Evolutionary conservation across 2,888 invertebrate species (phyloP), one percentile per base, ranked within the genome.

Genomic region (Malachius bipustulatus): DNA sequence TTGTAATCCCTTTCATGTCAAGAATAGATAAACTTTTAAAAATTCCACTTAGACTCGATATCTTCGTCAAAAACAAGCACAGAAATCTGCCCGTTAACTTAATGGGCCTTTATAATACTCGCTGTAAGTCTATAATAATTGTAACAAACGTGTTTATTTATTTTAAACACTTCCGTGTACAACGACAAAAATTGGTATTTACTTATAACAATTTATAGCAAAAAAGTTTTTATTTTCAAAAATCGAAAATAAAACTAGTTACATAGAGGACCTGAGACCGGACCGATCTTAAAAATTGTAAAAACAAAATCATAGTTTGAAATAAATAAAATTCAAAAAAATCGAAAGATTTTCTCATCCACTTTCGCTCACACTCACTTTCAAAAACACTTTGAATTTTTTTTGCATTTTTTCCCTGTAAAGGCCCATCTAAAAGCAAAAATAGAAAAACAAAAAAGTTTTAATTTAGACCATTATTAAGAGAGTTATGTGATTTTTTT

Each of bases 311-410:
- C 6, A n/a, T 19, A 19, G 24, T 19, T 19, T 19, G 24, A 19
- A 19, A 19, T 19, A 19, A 19, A 19, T 8, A 19, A 19, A 19
- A 19, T 19, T 19, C 24, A 19, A 19, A 19, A 19, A 19, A 19
- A 19, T 19, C 24, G 24, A 19, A 19, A n/a, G n/a, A n/a, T n/a
- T n/a, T n/a, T n/a, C n/a, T n/a, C n/a, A n/a, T n/a, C n/a, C n/a
- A n/a, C n/a, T n/a, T n/a, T n/a, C n/a, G n/a, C n/a, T n/a, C n/a
- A n/a, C n/a, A n/a, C n/a, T n/a, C n/a, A n/a, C n/a, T n/a, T n/a
- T n/a, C n/a, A n/a, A n/a, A n/a, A n/a, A n/a, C n/a, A n/a, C 24
- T 19, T 19, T 19, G 24, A 19, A 19, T 10, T 29, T 29, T 29
- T 11, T 8, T 29, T 29, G n/a, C 6, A 29, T 29, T 29, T 29